phyloP scores from a whole-genome alignment of 2,113 vertebrate genomes.

The Vimba vimba region DNA sequence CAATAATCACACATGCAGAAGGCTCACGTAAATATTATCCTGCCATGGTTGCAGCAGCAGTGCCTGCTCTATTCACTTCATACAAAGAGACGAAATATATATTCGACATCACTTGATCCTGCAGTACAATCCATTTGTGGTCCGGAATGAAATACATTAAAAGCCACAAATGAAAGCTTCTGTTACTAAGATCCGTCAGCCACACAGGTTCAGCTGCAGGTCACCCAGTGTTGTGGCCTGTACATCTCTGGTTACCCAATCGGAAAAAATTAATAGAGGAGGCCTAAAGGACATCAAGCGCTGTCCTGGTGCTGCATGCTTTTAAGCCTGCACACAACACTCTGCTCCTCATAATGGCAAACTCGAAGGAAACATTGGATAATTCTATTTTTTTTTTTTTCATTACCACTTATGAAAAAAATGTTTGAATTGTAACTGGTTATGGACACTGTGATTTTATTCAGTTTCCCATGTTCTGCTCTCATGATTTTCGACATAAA shows the following conservation, averaged over 20 bases:
- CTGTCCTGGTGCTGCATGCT: background rate
- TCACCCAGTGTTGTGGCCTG: constrained; percentile 57
- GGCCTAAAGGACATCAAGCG: background rate
- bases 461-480: background rate
- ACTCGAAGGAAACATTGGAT: background rate
- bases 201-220: constrained; percentile 71
- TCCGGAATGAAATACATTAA: constrained; percentile 67
- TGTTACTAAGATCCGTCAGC: constrained; percentile 70
- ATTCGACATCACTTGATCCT: constrained; percentile 67
- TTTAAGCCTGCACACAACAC: background rate
- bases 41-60: background rate
- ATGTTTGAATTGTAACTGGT: background rate
- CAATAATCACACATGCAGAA: constrained; percentile 60
- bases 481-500: background rate
- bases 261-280: constrained; percentile 32
- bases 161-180: constrained; percentile 67
- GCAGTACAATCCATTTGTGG: constrained; percentile 64
- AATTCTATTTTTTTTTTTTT: background rate
- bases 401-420: background rate
- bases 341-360: background rate
- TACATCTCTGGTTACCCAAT: constrained; percentile 47
- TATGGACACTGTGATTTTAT: constrained; percentile 8
- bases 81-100: constrained; percentile 36
- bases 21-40: constrained; percentile 40
- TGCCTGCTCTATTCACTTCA: constrained; percentile 15